Conservation (phyloP, 1,140 invertebrate genomes). For the Listronotus bonariensis region DNA sequence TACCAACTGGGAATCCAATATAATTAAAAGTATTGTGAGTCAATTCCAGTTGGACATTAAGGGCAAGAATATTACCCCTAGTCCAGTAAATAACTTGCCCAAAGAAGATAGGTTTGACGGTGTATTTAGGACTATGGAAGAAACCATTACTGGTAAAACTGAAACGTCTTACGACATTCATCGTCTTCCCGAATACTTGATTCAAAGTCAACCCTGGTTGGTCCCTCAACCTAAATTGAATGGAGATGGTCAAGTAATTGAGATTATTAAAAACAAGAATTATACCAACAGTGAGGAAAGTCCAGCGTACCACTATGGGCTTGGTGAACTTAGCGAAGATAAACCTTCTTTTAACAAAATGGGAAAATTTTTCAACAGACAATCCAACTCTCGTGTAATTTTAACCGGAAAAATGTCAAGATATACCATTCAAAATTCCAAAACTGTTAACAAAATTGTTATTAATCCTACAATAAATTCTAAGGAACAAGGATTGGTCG, state of each 20-base stretch:
- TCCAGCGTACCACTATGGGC: constrained; percentile 64
- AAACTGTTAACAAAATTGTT: constrained; percentile 62
- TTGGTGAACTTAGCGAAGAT: constrained; percentile 59
- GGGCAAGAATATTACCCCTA: constrained; percentile 56
- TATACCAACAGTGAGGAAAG: constrained; percentile 65
- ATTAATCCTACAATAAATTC: constrained; percentile 59
- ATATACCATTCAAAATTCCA: constrained; percentile 67
- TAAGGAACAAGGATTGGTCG: constrained; percentile 62
- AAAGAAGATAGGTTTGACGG: constrained; percentile 57
- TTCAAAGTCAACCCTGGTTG: constrained; percentile 57
- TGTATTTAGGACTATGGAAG: constrained; percentile 68
- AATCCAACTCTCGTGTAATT: constrained; percentile 61
- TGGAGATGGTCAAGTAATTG: constrained; percentile 59
- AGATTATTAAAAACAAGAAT: constrained; percentile 70
- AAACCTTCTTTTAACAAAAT: constrained; percentile 61
- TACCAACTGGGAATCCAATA: constrained; percentile 66
- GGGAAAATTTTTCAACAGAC: constrained; percentile 61
- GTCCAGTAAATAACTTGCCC: constrained; percentile 58
- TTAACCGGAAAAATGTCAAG: constrained; percentile 59
- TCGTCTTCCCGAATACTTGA: constrained; percentile 59
- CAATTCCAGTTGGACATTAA: constrained; percentile 67
- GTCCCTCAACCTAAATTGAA: constrained; percentile 56
- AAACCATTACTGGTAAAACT: constrained; percentile 68
- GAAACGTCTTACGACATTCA: constrained; percentile 69
- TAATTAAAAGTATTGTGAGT: constrained; percentile 67